These are phyloP conservation scores for Drosophila ambigua DNA, from an alignment of 1,140 invertebrate species.

Conservation along the genomic window DNA sequence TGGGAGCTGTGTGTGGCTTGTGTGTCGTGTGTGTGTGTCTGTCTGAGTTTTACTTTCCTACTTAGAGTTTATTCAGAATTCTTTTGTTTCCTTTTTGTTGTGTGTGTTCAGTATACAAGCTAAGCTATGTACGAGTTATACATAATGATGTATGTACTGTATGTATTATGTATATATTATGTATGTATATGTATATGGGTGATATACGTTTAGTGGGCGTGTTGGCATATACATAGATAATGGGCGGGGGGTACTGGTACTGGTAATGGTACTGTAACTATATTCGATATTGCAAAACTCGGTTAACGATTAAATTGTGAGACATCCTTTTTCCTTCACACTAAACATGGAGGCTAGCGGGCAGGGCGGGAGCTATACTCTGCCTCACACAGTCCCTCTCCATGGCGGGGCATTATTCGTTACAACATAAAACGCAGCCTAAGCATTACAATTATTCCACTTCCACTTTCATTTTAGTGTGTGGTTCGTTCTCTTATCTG, in stretches of 20 bases:
- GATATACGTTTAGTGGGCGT: constrained; percentile 49
- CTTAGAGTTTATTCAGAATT: constrained; percentile 57
- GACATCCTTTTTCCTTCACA: too few species aligned
- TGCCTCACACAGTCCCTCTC: too few species aligned
- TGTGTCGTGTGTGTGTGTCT: constrained; percentile 5
- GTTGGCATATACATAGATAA: constrained; percentile 44
- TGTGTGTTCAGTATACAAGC: constrained; percentile 55
- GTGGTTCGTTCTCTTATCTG: too few species aligned
- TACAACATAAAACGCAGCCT: too few species aligned
- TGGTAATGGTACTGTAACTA: constrained; percentile 14
- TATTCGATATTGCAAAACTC: constrained; percentile 68
- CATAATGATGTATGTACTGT: constrained; percentile 30
- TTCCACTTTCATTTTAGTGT: too few species aligned
- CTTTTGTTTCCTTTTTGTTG: constrained; percentile 20
- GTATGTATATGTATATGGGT: constrained; percentile 9
- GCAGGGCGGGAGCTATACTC: too few species aligned
- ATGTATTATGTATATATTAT: background rate
- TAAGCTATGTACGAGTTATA: constrained; percentile 67
- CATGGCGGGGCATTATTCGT: too few species aligned
- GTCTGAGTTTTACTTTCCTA: constrained; percentile 44
- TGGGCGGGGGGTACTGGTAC: constrained; percentile 10
- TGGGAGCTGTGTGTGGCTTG: background rate
- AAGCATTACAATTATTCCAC: too few species aligned
- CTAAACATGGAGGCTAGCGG: too few species aligned
- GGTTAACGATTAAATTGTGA: constrained; percentile 56